Evolutionary conservation across 2,888 invertebrate genomes (phyloP), one percentile per base, ranked within the genome.

Genomic region (Dexiosoma caninum): DNA sequence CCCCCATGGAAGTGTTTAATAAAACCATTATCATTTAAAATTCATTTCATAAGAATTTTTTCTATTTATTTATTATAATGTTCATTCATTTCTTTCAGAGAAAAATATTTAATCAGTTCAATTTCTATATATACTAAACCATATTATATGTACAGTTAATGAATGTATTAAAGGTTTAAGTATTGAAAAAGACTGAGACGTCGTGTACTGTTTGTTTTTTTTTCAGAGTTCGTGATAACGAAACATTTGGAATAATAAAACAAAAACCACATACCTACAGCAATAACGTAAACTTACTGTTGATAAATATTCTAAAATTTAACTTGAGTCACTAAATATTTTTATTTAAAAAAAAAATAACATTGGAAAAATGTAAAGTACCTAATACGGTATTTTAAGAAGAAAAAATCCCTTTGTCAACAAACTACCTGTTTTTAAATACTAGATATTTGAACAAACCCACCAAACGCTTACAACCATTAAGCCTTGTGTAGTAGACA

Each of bases 401-500:
- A n/a, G 49, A 7, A 35, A 40, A 16, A 51, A 8, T 40, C 19
- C 42, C 40, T 27, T 8, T 53, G n/a, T n/a, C 19, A 14, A 14
- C 46, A 51, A 75, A 37, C 46, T 14, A 49, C 57, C 77, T 67
- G 67, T 35, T 75, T 69, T 77, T 74, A 80, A 27, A 27, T 5
- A 27, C 27, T 74, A 60, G 44, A 55, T 37, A 40, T 19, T 30
- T 49, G 10, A 62, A 67, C 55, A 51, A 59, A 67, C 79, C 64
- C 74, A 69, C 51, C 49, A 72, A 83, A 71, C 64, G 76, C 81
- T 81, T 7, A 32, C 14, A 14, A 59, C 32, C 60, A 66, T 57
- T 64, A 66, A 66, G 66, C 30, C 82, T 59, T 42, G 83, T 83
- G 79, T 27, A n/a, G n/a, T 23, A 16, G 69, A 81, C 85, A 84